Conservation (phyloP, 1,140 invertebrate species). For the Druon quercuslanigerum region DNA sequence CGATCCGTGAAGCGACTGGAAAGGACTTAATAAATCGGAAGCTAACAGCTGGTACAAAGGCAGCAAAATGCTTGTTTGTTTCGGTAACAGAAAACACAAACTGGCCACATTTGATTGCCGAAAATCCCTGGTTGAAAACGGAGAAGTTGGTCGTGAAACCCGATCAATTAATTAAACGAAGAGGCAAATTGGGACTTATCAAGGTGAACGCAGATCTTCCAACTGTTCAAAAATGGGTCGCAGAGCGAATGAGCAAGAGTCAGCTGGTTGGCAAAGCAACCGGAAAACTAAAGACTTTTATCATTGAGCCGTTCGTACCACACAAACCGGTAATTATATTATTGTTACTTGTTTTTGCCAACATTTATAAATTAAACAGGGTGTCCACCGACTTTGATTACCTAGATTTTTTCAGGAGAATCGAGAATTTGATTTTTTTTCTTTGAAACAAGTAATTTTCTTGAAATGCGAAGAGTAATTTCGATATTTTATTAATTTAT, state of each 20-base stretch:
- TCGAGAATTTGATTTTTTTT: not conserved
- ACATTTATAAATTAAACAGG: not conserved
- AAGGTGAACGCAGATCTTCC: conserved; percentile 92
- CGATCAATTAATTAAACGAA: conserved; percentile 98
- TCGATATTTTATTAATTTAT: too few relatives aligned
- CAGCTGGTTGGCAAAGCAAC: conserved; percentile 89
- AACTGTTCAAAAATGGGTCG: conserved; percentile 91
- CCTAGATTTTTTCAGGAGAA: too few relatives aligned
- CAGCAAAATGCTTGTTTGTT: conserved; percentile 88
- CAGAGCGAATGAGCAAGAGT: conserved; percentile 90
- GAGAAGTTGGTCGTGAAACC: conserved; percentile 96
- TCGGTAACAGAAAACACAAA: conserved; percentile 86
- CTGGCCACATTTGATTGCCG: conserved; percentile 84
- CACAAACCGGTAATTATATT: conserved; percentile 84
- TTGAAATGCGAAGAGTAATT: too few relatives aligned
- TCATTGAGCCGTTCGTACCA: conserved; percentile 97
- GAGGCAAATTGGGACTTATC: conserved; percentile 97
- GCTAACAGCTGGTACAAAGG: conserved; percentile 81
- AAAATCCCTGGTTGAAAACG: conserved; percentile 91
- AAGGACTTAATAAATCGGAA: conserved; percentile 95
- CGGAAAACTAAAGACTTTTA: conserved; percentile 94
- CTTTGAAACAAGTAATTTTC: not conserved
- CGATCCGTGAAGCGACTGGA: conserved; percentile 96
- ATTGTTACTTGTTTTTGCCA: not conserved
- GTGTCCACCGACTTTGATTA: too few relatives aligned